Evolutionary conservation across 2,113 vertebrate species (phyloP).

Genomic region (Cephalophus harveyi): DNA sequence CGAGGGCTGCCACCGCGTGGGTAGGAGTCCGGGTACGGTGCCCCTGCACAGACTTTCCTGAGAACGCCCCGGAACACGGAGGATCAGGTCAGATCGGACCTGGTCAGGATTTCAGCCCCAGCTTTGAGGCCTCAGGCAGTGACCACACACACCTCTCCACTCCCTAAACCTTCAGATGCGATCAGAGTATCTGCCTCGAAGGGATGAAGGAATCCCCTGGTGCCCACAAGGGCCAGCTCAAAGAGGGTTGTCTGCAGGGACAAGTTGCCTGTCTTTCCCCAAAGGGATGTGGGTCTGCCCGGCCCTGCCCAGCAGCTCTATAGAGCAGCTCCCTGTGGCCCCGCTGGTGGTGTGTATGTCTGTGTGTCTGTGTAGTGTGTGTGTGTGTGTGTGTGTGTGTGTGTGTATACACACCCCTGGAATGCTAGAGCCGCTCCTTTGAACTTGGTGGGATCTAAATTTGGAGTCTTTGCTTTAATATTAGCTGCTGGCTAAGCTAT

Average conservation of each 20-base stretch:
- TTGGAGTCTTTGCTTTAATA: neutral
- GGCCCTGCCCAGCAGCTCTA: neutral
- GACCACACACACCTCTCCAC: neutral
- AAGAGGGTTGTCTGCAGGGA: neutral
- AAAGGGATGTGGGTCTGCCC: too few relatives aligned
- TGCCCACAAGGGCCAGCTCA: fast-evolving
- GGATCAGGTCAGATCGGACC: too few relatives aligned
- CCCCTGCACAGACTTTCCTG: neutral
- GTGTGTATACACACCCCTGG: fast-evolving
- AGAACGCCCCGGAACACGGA: neutral
- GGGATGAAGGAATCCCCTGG: neutral
- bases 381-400: neutral
- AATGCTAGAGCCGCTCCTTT: neutral
- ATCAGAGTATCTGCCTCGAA: neutral
- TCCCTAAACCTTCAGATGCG: neutral
- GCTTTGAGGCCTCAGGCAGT: neutral
- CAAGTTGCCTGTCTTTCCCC: neutral
- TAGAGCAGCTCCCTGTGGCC: neutral
- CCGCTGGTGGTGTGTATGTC: fast-evolving
- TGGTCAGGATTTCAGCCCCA: neutral
- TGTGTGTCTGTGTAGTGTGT: fast-evolving
- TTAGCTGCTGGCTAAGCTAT: neutral
- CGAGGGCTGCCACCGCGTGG: neutral
- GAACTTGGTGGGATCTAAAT: neutral
- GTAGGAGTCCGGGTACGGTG: neutral